phyloP scores from a whole-genome alignment of 1,140 invertebrate species.

The Listronotus oregonensis region DNA sequence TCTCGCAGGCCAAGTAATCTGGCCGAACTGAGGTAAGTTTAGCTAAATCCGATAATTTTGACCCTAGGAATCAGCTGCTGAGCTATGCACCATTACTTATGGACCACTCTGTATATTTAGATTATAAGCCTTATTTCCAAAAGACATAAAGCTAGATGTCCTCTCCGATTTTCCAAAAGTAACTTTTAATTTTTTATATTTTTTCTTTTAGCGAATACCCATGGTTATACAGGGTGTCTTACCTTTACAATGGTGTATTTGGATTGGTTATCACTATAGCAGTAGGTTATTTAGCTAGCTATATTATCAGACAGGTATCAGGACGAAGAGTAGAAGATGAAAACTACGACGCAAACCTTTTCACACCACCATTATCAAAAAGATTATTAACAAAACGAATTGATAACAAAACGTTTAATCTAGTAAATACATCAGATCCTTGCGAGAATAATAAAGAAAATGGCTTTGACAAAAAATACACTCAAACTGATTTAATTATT shows the following conservation, averaged over 20 bases:
- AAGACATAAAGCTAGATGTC: too few relatives aligned
- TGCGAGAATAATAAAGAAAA: background rate
- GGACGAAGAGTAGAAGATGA: constrained; percentile 41
- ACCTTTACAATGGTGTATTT: constrained; percentile 82
- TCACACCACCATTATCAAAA: constrained; percentile 66
- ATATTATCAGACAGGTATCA: constrained; percentile 52
- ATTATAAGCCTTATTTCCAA: too few relatives aligned
- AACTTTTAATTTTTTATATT: background rate
- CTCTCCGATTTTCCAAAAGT: too few relatives aligned
- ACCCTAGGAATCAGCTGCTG: too few relatives aligned
- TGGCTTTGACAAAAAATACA: too few relatives aligned
- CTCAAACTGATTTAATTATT: too few relatives aligned
- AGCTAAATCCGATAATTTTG: too few relatives aligned
- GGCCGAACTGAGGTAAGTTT: too few relatives aligned
- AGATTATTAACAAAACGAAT: constrained; percentile 51
- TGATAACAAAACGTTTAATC: constrained; percentile 4
- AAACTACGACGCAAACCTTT: constrained; percentile 64
- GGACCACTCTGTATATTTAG: too few relatives aligned
- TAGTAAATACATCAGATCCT: background rate
- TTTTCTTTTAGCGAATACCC: constrained; percentile 60
- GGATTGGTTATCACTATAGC: constrained; percentile 70
- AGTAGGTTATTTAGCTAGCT: constrained; percentile 66
- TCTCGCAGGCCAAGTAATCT: too few relatives aligned
- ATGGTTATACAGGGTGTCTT: constrained; percentile 79
- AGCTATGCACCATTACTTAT: too few relatives aligned